These are phyloP conservation scores for Perccottus glenii DNA, from an alignment of 2,113 vertebrate genomes.

Conservation along the genomic window DNA sequence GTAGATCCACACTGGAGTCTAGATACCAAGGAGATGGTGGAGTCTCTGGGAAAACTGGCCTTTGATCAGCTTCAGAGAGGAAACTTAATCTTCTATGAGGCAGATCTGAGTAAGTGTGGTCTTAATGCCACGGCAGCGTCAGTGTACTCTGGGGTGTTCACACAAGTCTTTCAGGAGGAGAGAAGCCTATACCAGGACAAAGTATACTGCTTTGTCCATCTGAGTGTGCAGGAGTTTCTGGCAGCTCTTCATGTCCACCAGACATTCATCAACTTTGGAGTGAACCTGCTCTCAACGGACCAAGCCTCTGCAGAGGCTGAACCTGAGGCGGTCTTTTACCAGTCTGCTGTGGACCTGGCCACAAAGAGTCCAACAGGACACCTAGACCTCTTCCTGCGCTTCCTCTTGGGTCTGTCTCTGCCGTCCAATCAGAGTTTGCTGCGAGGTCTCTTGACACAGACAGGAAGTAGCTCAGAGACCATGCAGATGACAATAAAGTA, in stretches of 20 bases:
- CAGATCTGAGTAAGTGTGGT: not conserved
- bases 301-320: not conserved
- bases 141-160: constrained; percentile 2
- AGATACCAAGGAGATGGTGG: not conserved
- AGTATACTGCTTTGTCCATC: constrained; percentile 10
- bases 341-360: not conserved
- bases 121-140: not conserved
- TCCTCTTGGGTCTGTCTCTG: not conserved
- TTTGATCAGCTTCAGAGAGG: constrained; percentile 5
- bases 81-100: constrained; percentile 6
- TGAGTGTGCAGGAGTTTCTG: constrained; percentile 4
- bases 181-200: constrained; percentile 1
- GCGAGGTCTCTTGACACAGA: not conserved
- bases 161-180: not conserved
- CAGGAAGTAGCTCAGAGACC: not conserved
- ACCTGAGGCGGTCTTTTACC: not conserved
- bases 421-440: not conserved
- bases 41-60: constrained; percentile 1
- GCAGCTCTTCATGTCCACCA: constrained; percentile 1
- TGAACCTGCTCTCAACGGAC: not conserved
- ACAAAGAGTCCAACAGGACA: not conserved
- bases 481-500: not conserved
- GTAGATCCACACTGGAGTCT: not conserved
- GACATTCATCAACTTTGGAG: not conserved
- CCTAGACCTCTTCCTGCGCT: constrained; percentile 3